Conservation (phyloP, 2,113 vertebrate species). For the Oryzias javanicus region DNA sequence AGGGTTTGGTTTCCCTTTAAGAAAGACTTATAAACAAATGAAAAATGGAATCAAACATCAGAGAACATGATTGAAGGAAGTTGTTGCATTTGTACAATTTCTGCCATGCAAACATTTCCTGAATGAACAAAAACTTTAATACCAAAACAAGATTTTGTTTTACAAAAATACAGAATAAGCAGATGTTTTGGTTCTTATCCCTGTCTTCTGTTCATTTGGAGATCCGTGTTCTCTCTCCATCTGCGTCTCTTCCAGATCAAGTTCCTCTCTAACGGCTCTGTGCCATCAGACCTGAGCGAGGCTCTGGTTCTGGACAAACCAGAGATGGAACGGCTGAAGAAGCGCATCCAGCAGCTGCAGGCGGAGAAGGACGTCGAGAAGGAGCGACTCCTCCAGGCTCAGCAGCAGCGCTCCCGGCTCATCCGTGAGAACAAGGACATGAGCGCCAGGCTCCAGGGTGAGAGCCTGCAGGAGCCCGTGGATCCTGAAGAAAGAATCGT, state of each 20-base stretch:
- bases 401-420: constrained; percentile 79
- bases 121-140: too few relatives aligned
- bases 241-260: constrained; percentile 79
- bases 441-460: constrained; percentile 75
- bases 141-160: too few relatives aligned
- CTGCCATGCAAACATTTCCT: too few relatives aligned
- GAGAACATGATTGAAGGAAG: too few relatives aligned
- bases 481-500: neutral
- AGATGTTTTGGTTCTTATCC: neutral
- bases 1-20: too few relatives aligned
- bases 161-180: too few relatives aligned
- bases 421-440: constrained; percentile 80
- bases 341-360: constrained; percentile 77
- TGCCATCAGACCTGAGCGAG: constrained; percentile 78
- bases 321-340: constrained; percentile 76
- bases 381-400: constrained; percentile 74
- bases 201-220: neutral
- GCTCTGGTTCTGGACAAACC: constrained; percentile 80
- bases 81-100: too few relatives aligned
- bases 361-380: constrained; percentile 80
- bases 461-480: neutral
- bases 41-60: too few relatives aligned
- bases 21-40: too few relatives aligned
- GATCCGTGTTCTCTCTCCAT: neutral
- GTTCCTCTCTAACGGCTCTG: constrained; percentile 67